A percentile compares a stretch with the other conserved stretches of the same genome.
phyloP scores from a whole-genome alignment of 2,888 invertebrate genomes.

The Glomeris marginata region DNA sequence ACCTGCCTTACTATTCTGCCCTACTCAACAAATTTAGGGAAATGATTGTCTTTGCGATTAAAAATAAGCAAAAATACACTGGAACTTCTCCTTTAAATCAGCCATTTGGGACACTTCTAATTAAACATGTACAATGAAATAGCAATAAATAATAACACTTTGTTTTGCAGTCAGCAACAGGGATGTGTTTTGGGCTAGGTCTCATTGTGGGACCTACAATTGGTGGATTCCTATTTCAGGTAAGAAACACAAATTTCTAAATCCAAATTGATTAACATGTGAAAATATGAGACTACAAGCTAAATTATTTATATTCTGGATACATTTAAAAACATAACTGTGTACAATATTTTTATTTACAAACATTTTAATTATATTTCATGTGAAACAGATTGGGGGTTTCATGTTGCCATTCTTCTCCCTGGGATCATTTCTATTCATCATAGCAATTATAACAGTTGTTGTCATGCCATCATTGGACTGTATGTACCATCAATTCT shows the following conservation, averaged over 20 bases:
- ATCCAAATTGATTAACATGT: not conserved
- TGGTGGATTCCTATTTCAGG: constrained; percentile 65
- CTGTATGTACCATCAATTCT: no score
- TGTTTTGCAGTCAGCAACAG: constrained; percentile 49
- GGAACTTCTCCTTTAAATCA: no score
- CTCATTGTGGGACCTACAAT: constrained; percentile 80
- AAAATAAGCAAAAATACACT: no score
- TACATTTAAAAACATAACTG: no score
- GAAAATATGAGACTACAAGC: no score
- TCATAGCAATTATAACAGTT: constrained; percentile 57
- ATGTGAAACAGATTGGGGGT: constrained; percentile 43
- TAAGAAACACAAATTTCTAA: constrained; percentile 22
- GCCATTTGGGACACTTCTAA: not conserved
- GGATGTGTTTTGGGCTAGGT: constrained; percentile 43
- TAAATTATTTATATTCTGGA: no score
- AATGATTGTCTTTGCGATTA: no score
- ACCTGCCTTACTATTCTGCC: no score
- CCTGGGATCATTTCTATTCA: constrained; percentile 54
- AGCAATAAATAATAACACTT: no score
- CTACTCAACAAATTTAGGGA: constrained; percentile 12
- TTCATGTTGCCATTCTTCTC: constrained; percentile 66
- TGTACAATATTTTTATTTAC: no score
- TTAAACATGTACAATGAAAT: no score
- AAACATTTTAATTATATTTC: constrained; percentile 18
- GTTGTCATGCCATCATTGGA: constrained; percentile 47